Evolutionary conservation across 1,140 invertebrate genomes (phyloP), one percentile per base, ranked within the genome.

Genomic region (Anastatus disparis): DNA sequence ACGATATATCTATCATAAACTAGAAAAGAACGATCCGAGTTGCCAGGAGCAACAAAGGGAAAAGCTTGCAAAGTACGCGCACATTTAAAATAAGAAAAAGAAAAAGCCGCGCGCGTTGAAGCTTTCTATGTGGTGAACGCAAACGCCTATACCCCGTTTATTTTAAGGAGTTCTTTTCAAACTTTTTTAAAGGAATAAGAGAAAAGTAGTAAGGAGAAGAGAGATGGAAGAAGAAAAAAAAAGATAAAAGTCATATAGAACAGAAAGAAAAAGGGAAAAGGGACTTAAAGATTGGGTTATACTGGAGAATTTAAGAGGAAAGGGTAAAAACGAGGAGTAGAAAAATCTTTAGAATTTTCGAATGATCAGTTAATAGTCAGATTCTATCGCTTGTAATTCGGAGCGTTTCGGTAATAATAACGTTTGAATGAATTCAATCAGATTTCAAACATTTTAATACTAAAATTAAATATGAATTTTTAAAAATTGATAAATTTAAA

Each of bases 81-180:
- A 40, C 35, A 40, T 24, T 40, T 58, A 44, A n/a, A 44, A 44
- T 15, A 13, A 7, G 40, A 38, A 38, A 12, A 38, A 6, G 35
- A 38, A 12, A 38, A 12, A 44, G 40, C 65, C 8, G 35, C 15
- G 9, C 20, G 42, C 40, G 44, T 24, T n/a, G n/a, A n/a, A n/a
- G n/a, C n/a, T n/a, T n/a, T n/a, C n/a, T n/a, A n/a, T n/a, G n/a
- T n/a, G n/a, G n/a, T 64, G 72, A 66, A 66, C 31, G 59, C 65
- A 29, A 69, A 48, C 42, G 63, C 70, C 56, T 15, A 31, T 20
- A 24, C 38, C 69, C 75, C 81, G 79, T 82, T 82, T 82, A 82
- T 80, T 82, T 82, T 79, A 81, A 81, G 73, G 73, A 77, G 78
- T 82, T 81, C 80, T 82, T 66, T 82, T 81, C 76, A 79, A 81